Conservation (phyloP, 2,797 vertebrate species). For the Myotis daubentonii region DNA sequence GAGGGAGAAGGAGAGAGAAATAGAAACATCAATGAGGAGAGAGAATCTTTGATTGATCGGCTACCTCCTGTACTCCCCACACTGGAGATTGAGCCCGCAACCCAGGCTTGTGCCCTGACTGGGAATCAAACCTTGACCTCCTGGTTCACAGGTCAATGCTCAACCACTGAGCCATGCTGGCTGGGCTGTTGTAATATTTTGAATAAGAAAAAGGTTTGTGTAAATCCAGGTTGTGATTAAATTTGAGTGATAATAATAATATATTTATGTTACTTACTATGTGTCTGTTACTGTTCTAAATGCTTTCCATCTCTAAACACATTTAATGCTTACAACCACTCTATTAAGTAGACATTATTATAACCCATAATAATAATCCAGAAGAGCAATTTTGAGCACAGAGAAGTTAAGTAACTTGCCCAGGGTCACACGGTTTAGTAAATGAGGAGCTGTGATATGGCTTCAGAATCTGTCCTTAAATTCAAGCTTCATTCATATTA, state of each 20-base stretch:
- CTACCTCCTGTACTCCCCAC: too few relatives aligned
- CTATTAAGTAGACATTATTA: background rate
- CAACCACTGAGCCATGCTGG: too few relatives aligned
- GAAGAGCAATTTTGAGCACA: background rate
- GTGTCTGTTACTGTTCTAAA: background rate
- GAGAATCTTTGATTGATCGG: too few relatives aligned
- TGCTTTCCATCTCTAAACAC: background rate
- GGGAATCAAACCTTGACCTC: too few relatives aligned
- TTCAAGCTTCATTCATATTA: constrained; percentile 11
- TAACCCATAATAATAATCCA: background rate
- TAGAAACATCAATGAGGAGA: too few relatives aligned
- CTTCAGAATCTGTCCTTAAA: background rate
- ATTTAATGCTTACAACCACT: background rate
- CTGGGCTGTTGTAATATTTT: background rate
- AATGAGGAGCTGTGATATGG: background rate
- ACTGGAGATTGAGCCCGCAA: too few relatives aligned
- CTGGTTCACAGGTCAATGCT: too few relatives aligned
- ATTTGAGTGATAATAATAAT: background rate
- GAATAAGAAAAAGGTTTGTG: background rate
- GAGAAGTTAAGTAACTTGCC: constrained; percentile 41
- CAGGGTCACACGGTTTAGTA: background rate
- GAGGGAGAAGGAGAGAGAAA: too few relatives aligned
- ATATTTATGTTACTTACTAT: background rate
- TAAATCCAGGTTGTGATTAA: background rate
- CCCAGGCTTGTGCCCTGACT: too few relatives aligned